Conservation (phyloP, 2,113 vertebrate species). For the Empidonax traillii region DNA sequence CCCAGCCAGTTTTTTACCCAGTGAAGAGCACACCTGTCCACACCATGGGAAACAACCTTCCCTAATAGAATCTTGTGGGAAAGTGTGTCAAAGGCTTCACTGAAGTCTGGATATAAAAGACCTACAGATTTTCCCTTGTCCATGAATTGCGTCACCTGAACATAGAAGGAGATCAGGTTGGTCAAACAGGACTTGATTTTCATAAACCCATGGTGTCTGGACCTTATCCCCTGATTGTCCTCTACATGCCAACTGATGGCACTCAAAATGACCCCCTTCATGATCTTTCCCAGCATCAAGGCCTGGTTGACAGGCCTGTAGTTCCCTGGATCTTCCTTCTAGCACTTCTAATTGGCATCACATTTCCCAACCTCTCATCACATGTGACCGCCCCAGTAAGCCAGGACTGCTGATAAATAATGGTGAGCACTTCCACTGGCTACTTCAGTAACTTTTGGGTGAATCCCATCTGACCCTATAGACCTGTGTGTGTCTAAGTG, state of each 20-base stretch:
- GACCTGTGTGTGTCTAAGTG: background rate
- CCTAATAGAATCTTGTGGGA: background rate
- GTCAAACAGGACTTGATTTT: background rate
- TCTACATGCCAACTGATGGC: background rate
- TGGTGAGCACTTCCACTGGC: background rate
- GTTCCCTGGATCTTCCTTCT: background rate
- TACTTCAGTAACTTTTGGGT: background rate
- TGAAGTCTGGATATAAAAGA: background rate
- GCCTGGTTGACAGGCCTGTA: background rate
- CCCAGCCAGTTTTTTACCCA: background rate
- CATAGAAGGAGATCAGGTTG: background rate
- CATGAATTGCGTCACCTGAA: background rate
- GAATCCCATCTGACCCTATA: too few relatives aligned
- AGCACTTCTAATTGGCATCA: background rate
- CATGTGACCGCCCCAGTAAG: background rate
- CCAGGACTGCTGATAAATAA: background rate
- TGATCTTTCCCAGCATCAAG: background rate
- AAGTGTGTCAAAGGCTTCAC: background rate
- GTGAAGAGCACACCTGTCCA: fast-evolving
- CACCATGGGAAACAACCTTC: background rate
- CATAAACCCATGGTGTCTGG: too few relatives aligned
- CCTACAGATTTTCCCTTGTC: background rate
- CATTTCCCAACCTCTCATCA: background rate
- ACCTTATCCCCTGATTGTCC: background rate
- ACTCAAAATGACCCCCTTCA: background rate